These are phyloP conservation scores for Motacilla alba DNA, from an alignment of 2,113 vertebrate genomes.

Conservation along the genomic window DNA sequence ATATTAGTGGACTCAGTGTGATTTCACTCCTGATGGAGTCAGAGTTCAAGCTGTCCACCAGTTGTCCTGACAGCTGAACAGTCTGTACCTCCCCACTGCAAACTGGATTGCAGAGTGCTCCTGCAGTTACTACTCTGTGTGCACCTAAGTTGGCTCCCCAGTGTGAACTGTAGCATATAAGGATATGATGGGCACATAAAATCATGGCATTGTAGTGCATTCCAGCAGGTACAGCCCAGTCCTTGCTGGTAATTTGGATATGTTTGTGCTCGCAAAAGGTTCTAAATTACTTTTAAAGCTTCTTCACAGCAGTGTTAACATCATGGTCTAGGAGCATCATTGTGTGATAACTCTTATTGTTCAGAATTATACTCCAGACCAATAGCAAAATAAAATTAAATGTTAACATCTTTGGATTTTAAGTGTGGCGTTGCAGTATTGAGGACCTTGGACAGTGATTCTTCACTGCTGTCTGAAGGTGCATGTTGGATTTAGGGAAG, in stretches of 20 bases:
- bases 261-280: background rate
- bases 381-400: background rate
- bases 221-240: background rate
- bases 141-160: background rate
- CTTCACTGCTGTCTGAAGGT: background rate
- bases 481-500: background rate
- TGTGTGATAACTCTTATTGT: background rate
- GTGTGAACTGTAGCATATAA: background rate
- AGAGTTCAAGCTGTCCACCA: background rate
- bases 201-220: background rate
- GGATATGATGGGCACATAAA: background rate
- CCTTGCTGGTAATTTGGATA: background rate
- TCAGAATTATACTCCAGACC: background rate
- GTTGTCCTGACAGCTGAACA: background rate
- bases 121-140: background rate
- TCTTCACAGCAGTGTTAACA: background rate
- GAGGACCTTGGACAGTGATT: background rate
- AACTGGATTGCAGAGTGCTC: background rate
- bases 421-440: fast-evolving
- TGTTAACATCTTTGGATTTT: background rate
- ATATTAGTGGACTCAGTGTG: background rate
- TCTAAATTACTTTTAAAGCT: background rate
- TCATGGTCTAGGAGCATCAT: background rate
- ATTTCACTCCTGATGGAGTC: background rate
- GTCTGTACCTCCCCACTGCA: background rate